phyloP scores from a whole-genome alignment of 2,888 invertebrate genomes.

The Drosophila gaucha region DNA sequence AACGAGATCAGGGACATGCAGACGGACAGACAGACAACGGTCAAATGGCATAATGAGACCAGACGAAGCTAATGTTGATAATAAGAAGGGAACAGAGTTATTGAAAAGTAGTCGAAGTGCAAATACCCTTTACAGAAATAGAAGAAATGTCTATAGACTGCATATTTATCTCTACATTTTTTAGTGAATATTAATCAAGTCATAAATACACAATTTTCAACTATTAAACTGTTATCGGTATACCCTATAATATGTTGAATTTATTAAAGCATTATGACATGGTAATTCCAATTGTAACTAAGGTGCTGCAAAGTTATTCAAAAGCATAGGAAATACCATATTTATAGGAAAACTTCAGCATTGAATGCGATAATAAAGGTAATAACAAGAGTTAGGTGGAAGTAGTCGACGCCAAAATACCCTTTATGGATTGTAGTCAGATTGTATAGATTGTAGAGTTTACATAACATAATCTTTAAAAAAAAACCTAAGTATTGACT shows the following conservation, averaged over 20 bases:
- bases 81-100: neutral
- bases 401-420: neutral
- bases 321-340: neutral
- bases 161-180: no score
- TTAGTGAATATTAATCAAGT: no score
- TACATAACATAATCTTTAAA: no score
- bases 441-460: no score
- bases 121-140: conserved; percentile 9
- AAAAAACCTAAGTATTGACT: no score
- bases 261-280: neutral
- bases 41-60: conserved; percentile 48
- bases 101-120: neutral
- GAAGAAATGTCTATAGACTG: neutral
- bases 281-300: neutral
- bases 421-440: no score
- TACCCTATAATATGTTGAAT: neutral
- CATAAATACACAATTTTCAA: no score
- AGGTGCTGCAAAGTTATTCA: no score
- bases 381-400: neutral
- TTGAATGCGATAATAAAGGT: neutral
- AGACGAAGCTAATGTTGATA: conserved; percentile 12
- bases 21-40: conserved; percentile 28
- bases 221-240: no score
- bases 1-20: conserved; percentile 72
- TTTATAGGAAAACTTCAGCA: neutral